phyloP scores from a whole-genome alignment of 2,888 invertebrate genomes.

The Leptopilina syphax region DNA sequence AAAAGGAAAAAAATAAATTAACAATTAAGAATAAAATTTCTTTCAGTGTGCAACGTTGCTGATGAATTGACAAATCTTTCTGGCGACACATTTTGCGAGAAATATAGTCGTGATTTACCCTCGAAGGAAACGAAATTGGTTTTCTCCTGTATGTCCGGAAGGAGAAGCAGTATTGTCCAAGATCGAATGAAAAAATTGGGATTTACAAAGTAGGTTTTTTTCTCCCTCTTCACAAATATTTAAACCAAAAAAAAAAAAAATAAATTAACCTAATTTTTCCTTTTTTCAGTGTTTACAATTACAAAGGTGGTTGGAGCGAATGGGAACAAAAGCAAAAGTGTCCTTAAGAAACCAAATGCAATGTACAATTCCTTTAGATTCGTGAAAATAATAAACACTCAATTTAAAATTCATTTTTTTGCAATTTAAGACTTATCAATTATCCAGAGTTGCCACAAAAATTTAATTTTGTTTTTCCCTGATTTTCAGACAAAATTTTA shows the following conservation, averaged over 20 bases:
- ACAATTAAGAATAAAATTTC: too few species aligned
- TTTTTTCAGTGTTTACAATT: conserved; percentile 79
- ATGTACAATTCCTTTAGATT: neutral
- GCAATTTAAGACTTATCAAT: too few species aligned
- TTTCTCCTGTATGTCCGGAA: conserved; percentile 85
- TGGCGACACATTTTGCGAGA: conserved; percentile 79
- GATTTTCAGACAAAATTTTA: too few species aligned
- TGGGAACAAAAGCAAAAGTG: conserved; percentile 77
- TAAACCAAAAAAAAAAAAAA: neutral
- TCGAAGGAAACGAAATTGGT: conserved; percentile 80
- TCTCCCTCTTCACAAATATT: neutral
- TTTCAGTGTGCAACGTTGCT: conserved; percentile 79
- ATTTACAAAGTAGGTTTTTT: conserved; percentile 79
- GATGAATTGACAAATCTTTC: conserved; percentile 76
- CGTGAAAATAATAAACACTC: conserved; percentile 4
- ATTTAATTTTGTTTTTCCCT: too few species aligned
- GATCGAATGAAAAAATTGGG: conserved; percentile 80
- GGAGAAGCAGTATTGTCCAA: conserved; percentile 82
- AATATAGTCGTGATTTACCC: conserved; percentile 81
- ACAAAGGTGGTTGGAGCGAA: conserved; percentile 81
- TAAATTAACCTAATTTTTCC: conserved; percentile 44
- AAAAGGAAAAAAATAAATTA: too few species aligned
- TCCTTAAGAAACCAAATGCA: neutral
- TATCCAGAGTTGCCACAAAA: too few species aligned
- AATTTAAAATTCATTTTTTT: neutral